Percentiles rank a stretch among this genome's conserved stretches.
Evolutionary conservation across 2,888 invertebrate genomes (phyloP).

Genomic region (Tolmerus cingulatus): DNA sequence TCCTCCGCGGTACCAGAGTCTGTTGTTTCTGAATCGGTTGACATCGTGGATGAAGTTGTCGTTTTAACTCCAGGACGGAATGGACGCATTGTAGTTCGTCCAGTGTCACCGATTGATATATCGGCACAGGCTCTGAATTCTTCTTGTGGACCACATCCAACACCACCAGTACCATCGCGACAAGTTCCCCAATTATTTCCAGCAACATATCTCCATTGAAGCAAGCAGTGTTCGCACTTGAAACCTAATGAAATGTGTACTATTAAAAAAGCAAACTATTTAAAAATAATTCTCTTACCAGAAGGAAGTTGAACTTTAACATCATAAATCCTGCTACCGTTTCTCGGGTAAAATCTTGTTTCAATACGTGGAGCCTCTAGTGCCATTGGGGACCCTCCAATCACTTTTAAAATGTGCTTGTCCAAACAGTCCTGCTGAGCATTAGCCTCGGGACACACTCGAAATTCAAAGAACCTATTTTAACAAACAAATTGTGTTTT

Average conservation of each 20-base stretch:
- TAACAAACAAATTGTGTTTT: background rate
- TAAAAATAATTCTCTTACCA: constrained; percentile 51
- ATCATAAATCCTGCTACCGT: constrained; percentile 82
- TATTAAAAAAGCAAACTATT: background rate
- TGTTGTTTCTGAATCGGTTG: constrained; percentile 46
- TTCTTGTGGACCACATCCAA: constrained; percentile 89
- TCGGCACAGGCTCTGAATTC: constrained; percentile 88
- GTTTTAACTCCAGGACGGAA: constrained; percentile 56
- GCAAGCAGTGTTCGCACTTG: constrained; percentile 81
- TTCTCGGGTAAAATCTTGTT: constrained; percentile 75
- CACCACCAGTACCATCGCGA: constrained; percentile 75
- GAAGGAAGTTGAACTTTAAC: constrained; percentile 72
- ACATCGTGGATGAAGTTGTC: constrained; percentile 53
- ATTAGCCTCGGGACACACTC: constrained; percentile 77
- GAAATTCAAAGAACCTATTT: constrained; percentile 77
- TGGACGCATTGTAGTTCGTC: constrained; percentile 63
- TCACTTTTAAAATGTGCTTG: constrained; percentile 70
- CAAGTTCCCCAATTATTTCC: constrained; percentile 86
- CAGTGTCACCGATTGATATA: constrained; percentile 71
- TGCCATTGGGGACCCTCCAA: constrained; percentile 60
- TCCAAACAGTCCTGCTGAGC: constrained; percentile 82
- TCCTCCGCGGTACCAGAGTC: constrained; percentile 50
- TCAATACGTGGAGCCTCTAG: constrained; percentile 65
- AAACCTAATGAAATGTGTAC: constrained; percentile 63
- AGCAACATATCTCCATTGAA: constrained; percentile 90